Percentiles rank a stretch among this genome's conserved stretches.
Conservation (phyloP, 2,113 vertebrate species). For the Gnathonemus longibarbis region DNA sequence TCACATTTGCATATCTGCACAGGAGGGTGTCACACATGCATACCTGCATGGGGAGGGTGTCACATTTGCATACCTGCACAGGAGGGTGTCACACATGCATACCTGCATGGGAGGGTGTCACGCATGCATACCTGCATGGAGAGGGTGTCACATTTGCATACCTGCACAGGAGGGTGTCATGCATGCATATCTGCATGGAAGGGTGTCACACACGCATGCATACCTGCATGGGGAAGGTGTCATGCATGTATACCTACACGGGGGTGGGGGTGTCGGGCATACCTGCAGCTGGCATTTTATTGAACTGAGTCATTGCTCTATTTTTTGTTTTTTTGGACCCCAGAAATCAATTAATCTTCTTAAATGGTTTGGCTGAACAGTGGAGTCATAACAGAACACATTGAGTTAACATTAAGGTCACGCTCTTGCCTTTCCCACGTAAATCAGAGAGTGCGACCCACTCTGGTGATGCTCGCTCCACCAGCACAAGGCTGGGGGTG, state of each 20-base stretch:
- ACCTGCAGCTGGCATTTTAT: not conserved
- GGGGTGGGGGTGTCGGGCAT: too few species aligned
- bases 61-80: too few species aligned
- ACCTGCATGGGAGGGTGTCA: not conserved
- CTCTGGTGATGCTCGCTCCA: not conserved
- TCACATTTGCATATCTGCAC: not conserved
- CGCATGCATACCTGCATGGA: not conserved
- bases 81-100: not conserved
- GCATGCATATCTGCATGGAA: not conserved
- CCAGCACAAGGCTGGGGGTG: not conserved
- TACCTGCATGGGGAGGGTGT: not conserved
- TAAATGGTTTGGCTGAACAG: not conserved
- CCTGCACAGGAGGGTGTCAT: not conserved
- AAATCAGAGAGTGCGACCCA: not conserved
- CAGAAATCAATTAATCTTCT: not conserved
- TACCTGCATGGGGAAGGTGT: too few species aligned
- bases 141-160: too few species aligned
- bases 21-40: too few species aligned
- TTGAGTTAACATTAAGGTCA: slow-evolving; percentile 3
- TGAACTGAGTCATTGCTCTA: not conserved
- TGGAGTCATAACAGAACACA: not conserved
- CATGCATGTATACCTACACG: not conserved
- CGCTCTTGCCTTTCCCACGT: not conserved
- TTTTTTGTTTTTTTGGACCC: not conserved
- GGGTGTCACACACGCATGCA: too few species aligned